A percentile compares a stretch with the other conserved stretches of the same genome.
phyloP scores from a whole-genome alignment of 1,140 invertebrate species.

The Apis laboriosa region DNA sequence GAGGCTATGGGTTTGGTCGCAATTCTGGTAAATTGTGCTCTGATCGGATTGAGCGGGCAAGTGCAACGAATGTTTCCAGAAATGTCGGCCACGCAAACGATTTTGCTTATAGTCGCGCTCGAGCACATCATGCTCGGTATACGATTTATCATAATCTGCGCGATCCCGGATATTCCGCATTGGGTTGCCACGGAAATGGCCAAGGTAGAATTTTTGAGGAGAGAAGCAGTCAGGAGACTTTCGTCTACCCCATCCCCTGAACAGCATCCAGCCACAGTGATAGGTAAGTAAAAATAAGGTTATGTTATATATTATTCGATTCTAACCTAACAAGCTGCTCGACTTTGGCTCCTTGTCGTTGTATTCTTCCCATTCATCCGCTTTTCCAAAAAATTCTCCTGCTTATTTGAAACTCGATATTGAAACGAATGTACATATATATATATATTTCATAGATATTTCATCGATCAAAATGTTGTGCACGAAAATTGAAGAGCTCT shows the following conservation, averaged over 20 bases:
- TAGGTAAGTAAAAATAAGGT: slow-evolving; percentile 70
- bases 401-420: slow-evolving; percentile 11
- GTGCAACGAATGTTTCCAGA: slow-evolving; percentile 93
- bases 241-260: slow-evolving; percentile 80
- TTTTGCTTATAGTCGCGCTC: slow-evolving; percentile 92
- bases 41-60: slow-evolving; percentile 95
- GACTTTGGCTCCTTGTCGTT: neutral
- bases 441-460: too few species aligned
- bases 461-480: neutral
- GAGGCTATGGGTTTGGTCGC: slow-evolving; percentile 96
- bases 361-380: neutral
- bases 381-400: neutral
- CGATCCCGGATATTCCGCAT: slow-evolving; percentile 94
- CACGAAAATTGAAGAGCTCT: neutral
- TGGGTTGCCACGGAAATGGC: slow-evolving; percentile 95
- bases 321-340: neutral
- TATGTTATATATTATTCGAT: neutral
- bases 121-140: slow-evolving; percentile 94
- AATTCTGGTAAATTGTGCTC: slow-evolving; percentile 96
- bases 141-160: slow-evolving; percentile 90
- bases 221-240: slow-evolving; percentile 84
- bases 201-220: slow-evolving; percentile 90
- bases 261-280: slow-evolving; percentile 76
- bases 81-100: slow-evolving; percentile 91
- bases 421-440: neutral